Base-by-base conservation (phyloP, 2,888 invertebrate genomes). In the Physocephala rufipes region DNA sequence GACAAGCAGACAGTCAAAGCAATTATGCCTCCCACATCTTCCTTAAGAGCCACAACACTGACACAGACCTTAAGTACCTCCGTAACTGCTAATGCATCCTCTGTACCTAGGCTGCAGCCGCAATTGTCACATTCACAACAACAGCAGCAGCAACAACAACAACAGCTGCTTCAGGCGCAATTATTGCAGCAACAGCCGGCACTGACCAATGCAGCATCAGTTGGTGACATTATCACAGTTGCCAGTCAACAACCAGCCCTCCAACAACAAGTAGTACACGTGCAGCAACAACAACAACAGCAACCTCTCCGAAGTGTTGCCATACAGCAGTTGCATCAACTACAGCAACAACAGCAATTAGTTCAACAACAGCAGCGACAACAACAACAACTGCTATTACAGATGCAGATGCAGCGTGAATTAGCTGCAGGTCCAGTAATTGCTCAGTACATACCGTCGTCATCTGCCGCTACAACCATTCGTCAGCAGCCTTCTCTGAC, bases 331-430 rank as follows among this genome's bases (percentile, higher is more conserved):
- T 67, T 73, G 26, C 77, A 76, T 45, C 76, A 75, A 62, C 67
- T 77, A 71, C 79, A 77, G 49, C 75, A 74, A n/a, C 66, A 66
- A 16, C 66, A 66, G 30, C 79, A 78, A 36, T 79, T 76, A 53
- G 74, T 74, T 61, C 77, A 73, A 16, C 73, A 73, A 26, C 64
- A 75, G 36, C 79, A 77, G 36, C 77, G 74, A 30, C 74, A 72
- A 47, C 76, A 77, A 51, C 81, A 81, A 70, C 74, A 80, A 70
- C 77, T 82, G 61, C 75, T 82, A 62, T 36, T 36, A 9, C 82
- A 82, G 63, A 80, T 83, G 36, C 82, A 82, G 63, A 80, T 83
- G 79, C 84, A 83, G 67, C 80, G 84, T 4, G 84, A 83, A 64
- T 74, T 82, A 13, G 67, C 73, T 13, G 75, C 78, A 24, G 74